Evolutionary conservation across 2,888 invertebrate genomes (phyloP).

Genomic region (Calameuta idolon): DNA sequence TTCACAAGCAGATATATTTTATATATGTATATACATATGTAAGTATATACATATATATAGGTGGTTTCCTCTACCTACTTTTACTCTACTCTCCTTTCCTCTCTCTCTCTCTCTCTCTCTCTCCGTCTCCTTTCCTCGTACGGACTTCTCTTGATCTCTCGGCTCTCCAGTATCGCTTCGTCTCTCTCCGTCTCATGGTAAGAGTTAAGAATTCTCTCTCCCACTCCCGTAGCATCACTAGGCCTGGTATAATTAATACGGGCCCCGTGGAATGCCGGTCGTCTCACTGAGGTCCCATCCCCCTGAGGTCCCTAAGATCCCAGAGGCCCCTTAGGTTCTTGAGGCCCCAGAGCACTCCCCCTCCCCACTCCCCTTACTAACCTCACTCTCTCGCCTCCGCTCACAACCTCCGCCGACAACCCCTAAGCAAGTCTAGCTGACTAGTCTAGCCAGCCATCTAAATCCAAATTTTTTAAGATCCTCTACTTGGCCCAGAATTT

Average conservation of each 20-base stretch:
- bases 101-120: constrained; percentile 25
- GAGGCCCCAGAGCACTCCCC: constrained; percentile 11
- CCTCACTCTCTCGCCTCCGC: constrained; percentile 22
- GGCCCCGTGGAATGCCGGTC: constrained; percentile 65
- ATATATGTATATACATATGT: constrained; percentile 17
- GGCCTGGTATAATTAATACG: constrained; percentile 65
- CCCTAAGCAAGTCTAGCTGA: neutral
- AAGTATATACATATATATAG: constrained; percentile 23
- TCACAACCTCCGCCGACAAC: constrained; percentile 13
- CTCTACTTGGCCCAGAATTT: neutral
- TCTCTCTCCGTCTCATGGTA: constrained; percentile 5
- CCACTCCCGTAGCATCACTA: constrained; percentile 52
- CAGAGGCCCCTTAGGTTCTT: too few relatives aligned
- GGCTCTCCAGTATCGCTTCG: neutral
- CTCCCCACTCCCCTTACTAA: constrained; percentile 17
- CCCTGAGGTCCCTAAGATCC: neutral
- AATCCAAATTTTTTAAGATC: constrained; percentile 3
- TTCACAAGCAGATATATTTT: neutral
- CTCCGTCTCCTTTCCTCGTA: constrained; percentile 25
- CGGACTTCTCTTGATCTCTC: constrained; percentile 7
- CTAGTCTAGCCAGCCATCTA: neutral
- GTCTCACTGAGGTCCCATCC: constrained; percentile 53
- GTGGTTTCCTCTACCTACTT: constrained; percentile 30
- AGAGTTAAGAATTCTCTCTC: constrained; percentile 41
- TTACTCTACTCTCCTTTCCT: constrained; percentile 24